These are phyloP conservation scores for Ptychochromis oligacanthus DNA, from an alignment of 2,113 vertebrate species.

Conservation along the genomic window DNA sequence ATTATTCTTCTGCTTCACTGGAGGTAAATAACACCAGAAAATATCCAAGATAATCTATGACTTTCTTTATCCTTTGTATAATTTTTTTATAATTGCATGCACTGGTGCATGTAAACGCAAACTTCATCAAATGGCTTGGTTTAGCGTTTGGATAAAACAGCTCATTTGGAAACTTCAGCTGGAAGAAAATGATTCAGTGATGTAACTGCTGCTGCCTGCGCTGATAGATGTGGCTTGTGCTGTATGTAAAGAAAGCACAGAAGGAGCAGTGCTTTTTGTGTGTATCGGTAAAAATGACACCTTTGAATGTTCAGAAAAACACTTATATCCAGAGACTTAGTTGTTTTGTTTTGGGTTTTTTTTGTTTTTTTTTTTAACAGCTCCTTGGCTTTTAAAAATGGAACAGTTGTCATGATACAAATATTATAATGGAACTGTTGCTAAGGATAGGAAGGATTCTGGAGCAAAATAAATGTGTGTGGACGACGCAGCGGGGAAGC, in stretches of 20 bases:
- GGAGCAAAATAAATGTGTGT: conserved; percentile 26
- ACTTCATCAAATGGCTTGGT: conserved; percentile 34
- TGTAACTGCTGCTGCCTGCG: neutral
- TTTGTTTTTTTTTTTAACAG: neutral
- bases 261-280: neutral
- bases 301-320: neutral
- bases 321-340: neutral
- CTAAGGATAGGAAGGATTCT: neutral
- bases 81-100: conserved; percentile 39
- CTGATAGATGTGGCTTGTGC: neutral
- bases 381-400: conserved; percentile 19
- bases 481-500: conserved; percentile 34
- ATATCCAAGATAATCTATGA: neutral
- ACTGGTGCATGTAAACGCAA: conserved; percentile 22
- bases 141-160: conserved; percentile 24
- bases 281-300: neutral
- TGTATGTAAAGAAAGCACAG: neutral
- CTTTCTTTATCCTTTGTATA: neutral
- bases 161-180: conserved; percentile 27
- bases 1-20: conserved; percentile 20
- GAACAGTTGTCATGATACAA: conserved; percentile 16
- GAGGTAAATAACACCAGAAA: conserved; percentile 19
- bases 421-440: conserved; percentile 8
- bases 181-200: neutral
- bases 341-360: no score